A percentile compares a stretch with the other conserved stretches of the same genome.
Evolutionary conservation across 2,797 vertebrate genomes (phyloP).

Genomic region (Gallirallus australis): DNA sequence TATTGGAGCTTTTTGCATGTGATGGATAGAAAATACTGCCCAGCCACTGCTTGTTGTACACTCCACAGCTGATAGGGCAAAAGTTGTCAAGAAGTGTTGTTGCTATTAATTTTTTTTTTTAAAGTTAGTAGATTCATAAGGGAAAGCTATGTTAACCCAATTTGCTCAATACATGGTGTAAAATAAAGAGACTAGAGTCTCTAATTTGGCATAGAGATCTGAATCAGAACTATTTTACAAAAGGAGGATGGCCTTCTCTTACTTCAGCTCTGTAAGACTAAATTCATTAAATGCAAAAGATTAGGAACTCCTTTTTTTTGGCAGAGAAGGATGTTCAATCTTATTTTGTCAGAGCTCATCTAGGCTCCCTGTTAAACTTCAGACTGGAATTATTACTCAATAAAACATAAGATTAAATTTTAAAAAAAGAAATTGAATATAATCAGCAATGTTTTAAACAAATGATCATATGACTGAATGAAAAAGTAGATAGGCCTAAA

Average conservation of each 20-base stretch:
- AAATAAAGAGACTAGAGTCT: neutral
- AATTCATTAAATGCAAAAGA: neutral
- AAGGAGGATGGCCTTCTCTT: neutral
- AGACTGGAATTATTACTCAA: neutral
- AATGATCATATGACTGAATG: neutral
- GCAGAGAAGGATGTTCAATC: neutral
- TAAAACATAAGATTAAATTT: neutral
- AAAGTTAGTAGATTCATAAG: neutral
- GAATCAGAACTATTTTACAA: neutral
- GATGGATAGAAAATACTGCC: conserved; percentile 42
- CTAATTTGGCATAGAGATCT: neutral
- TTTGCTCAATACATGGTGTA: neutral
- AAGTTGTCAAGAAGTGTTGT: neutral
- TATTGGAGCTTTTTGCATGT: conserved; percentile 60
- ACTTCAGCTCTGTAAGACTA: neutral
- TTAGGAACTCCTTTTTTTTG: neutral
- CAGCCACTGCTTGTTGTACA: neutral
- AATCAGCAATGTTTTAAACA: conserved; percentile 9
- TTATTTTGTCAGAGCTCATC: neutral
- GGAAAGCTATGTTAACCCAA: neutral
- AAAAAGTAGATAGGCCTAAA: neutral
- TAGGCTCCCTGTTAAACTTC: neutral
- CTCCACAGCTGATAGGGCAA: neutral
- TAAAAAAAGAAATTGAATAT: neutral
- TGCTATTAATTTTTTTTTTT: neutral